A percentile compares a stretch with the other conserved stretches of the same genome.
Evolutionary conservation across 2,888 invertebrate species (phyloP).

Genomic region (Nematopogon swammerdamellus): DNA sequence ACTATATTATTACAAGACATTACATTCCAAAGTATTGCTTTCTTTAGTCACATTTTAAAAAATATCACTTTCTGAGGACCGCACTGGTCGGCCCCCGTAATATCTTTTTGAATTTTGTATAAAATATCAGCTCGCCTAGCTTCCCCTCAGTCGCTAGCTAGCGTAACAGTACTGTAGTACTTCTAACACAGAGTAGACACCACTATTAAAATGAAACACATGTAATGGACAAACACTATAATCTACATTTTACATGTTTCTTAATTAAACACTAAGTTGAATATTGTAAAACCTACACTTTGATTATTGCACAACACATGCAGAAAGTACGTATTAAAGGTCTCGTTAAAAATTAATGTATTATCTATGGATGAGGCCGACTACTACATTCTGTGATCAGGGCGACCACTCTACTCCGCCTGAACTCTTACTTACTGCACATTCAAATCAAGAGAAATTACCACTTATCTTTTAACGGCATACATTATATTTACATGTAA

Average conservation of each 20-base stretch:
- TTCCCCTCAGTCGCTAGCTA: constrained; percentile 46
- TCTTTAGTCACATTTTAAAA: constrained; percentile 69
- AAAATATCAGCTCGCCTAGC: constrained; percentile 43
- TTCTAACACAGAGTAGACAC: constrained; percentile 53
- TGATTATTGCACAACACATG: constrained; percentile 52
- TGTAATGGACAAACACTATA: constrained; percentile 50
- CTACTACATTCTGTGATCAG: neutral
- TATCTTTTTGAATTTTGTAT: constrained; percentile 28
- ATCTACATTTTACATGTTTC: constrained; percentile 37
- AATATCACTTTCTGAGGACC: constrained; percentile 57
- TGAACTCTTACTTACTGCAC: no score
- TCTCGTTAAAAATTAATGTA: neutral
- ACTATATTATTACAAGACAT: constrained; percentile 23
- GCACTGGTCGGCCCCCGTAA: constrained; percentile 18
- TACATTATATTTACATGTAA: neutral
- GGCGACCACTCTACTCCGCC: no score
- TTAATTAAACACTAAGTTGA: constrained; percentile 20
- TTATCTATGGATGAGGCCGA: neutral
- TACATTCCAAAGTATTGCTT: constrained; percentile 76
- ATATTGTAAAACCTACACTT: constrained; percentile 33
- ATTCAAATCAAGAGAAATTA: no score
- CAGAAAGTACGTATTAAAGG: constrained; percentile 41
- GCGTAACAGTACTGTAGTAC: constrained; percentile 33
- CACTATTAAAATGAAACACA: constrained; percentile 54
- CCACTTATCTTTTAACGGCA: neutral